A percentile compares a stretch with the other conserved stretches of the same genome.
Evolutionary conservation across 2,113 vertebrate genomes (phyloP).

Genomic region (Nicator chloris): DNA sequence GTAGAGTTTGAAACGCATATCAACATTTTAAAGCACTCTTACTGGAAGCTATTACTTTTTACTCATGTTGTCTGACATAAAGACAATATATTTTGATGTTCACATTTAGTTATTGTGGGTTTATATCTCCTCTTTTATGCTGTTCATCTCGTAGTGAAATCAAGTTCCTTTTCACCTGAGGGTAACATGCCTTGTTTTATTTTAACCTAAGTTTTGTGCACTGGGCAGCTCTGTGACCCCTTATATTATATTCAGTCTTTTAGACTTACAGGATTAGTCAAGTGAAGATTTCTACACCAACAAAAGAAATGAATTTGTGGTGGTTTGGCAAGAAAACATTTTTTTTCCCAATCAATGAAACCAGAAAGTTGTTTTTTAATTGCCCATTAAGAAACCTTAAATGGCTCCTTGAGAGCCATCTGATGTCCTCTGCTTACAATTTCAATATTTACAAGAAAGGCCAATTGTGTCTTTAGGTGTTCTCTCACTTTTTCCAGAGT

Average conservation of each 20-base stretch:
- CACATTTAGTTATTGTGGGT: neutral
- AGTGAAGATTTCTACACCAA: neutral
- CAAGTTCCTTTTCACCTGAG: neutral
- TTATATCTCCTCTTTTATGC: neutral
- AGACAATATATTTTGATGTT: neutral
- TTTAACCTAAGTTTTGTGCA: neutral
- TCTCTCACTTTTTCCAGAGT: neutral
- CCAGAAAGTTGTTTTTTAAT: neutral
- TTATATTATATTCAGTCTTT: neutral
- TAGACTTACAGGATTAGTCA: neutral
- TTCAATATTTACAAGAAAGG: neutral
- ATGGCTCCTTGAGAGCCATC: neutral
- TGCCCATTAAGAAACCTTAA: neutral
- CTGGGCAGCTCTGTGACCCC: neutral
- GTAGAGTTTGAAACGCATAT: neutral
- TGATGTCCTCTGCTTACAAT: neutral
- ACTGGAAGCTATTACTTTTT: constrained; percentile 4
- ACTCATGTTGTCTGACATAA: neutral
- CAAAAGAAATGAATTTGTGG: neutral
- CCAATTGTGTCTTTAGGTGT: neutral
- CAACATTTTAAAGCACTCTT: neutral
- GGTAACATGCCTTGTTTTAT: neutral
- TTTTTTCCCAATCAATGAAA: neutral
- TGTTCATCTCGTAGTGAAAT: neutral
- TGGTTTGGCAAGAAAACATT: neutral